Conservation (phyloP, 2,113 vertebrate genomes). For the Silurus meridionalis region DNA sequence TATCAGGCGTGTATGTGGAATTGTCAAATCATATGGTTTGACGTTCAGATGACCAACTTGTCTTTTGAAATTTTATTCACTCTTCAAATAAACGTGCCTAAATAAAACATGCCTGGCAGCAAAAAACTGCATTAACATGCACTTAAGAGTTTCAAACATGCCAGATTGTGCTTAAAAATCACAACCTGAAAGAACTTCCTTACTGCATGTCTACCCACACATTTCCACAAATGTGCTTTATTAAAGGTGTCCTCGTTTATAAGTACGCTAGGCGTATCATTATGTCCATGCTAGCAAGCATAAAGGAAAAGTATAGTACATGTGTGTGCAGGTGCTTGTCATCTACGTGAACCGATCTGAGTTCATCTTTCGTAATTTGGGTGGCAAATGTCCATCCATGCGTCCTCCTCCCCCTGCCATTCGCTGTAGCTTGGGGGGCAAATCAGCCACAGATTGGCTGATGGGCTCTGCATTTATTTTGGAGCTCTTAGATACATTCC, state of each 20-base stretch:
- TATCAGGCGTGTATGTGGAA: slow-evolving; percentile 64
- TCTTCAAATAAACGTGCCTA: slow-evolving; percentile 71
- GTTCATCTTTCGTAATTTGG: slow-evolving; percentile 98
- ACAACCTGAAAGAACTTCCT: slow-evolving; percentile 70
- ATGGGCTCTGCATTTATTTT: slow-evolving; percentile 90
- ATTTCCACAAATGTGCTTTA: slow-evolving; percentile 66
- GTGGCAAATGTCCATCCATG: slow-evolving; percentile 94
- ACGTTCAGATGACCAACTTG: slow-evolving; percentile 62
- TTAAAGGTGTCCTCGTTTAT: slow-evolving; percentile 65
- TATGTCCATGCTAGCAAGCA: slow-evolving; percentile 67
- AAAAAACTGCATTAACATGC: slow-evolving; percentile 88
- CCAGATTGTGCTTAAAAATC: slow-evolving; percentile 76
- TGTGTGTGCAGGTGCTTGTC: slow-evolving; percentile 35
- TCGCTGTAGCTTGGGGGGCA: slow-evolving; percentile 96
- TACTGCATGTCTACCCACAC: slow-evolving; percentile 71
- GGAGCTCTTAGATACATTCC: slow-evolving; percentile 82
- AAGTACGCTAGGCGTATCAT: slow-evolving; percentile 70
- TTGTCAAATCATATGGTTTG: slow-evolving; percentile 68
- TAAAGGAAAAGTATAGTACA: slow-evolving; percentile 65
- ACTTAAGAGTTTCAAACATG: slow-evolving; percentile 81
- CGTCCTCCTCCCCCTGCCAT: slow-evolving; percentile 80
- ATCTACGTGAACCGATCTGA: slow-evolving; percentile 94
- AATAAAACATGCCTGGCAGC: slow-evolving; percentile 85
- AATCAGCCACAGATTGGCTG: slow-evolving; percentile 94
- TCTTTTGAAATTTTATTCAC: slow-evolving; percentile 63